Conservation (phyloP, 92 coral and sea anemone species). For the Anthopleura xanthogrammica region DNA sequence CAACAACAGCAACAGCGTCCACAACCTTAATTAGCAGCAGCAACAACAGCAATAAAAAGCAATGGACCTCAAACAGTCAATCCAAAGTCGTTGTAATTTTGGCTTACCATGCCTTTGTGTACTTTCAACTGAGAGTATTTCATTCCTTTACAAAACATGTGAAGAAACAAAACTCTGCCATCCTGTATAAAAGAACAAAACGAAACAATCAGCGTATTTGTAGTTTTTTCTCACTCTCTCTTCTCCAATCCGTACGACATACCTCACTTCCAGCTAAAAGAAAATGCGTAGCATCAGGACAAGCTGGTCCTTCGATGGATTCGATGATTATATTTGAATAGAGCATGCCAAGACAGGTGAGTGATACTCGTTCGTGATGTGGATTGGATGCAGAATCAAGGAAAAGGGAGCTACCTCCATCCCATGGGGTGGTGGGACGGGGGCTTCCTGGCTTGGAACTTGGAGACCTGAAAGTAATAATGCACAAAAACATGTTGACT, state of each 20-base stretch:
- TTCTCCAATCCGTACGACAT: neutral
- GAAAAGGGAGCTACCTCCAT: conserved; percentile 25
- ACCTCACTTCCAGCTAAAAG: conserved; percentile 93
- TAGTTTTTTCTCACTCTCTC: neutral
- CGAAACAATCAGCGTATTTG: neutral
- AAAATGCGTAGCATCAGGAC: conserved; percentile 73
- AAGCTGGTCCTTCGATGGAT: conserved; percentile 65
- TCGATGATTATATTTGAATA: conserved; percentile 79
- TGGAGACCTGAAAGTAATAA: conserved; percentile 49
- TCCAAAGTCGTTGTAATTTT: neutral
- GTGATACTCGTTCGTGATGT: conserved; percentile 65
- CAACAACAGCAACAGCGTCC: too few species aligned
- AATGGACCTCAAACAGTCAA: neutral
- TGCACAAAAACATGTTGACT: neutral
- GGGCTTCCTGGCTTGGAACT: conserved; percentile 49
- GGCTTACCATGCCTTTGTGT: conserved; percentile 78
- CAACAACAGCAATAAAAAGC: too few species aligned
- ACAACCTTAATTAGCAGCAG: too few species aligned
- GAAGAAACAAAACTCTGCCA: conserved; percentile 87
- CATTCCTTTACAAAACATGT: conserved; percentile 84
- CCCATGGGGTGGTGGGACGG: conserved; percentile 58
- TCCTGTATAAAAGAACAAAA: conserved; percentile 50
- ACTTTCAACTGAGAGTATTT: conserved; percentile 83
- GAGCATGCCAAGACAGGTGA: conserved; percentile 81
- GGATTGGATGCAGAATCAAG: conserved; percentile 46